A percentile compares a stretch with the other conserved stretches of the same genome.
Conservation (phyloP, 2,888 invertebrate genomes). For the Erebia epiphron region DNA sequence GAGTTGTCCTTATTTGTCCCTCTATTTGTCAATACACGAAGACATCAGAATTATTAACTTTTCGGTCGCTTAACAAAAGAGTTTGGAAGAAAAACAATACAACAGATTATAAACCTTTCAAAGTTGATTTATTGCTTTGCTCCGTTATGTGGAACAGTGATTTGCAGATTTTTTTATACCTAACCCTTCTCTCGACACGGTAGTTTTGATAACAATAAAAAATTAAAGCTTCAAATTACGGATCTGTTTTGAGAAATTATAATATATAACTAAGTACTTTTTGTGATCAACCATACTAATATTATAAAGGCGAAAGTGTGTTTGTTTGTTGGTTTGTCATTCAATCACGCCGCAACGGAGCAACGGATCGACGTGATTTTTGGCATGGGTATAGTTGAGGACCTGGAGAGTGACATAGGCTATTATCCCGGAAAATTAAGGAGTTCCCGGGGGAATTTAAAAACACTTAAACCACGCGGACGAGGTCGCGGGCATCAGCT, state of each 20-base stretch:
- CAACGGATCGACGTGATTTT: too few relatives aligned
- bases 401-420: too few relatives aligned
- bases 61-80: conserved; percentile 46
- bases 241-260: background rate
- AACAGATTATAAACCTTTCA: conserved; percentile 63
- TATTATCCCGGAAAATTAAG: too few relatives aligned
- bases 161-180: conserved; percentile 25
- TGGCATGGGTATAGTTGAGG: too few relatives aligned
- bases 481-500: too few relatives aligned
- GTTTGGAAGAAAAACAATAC: conserved; percentile 55
- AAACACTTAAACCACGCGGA: too few relatives aligned
- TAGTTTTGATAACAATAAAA: conserved; percentile 17
- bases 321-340: too few relatives aligned
- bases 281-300: background rate
- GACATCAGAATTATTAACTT: conserved; percentile 45
- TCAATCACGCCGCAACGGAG: too few relatives aligned
- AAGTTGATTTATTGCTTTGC: conserved; percentile 61
- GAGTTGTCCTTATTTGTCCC: conserved; percentile 49
- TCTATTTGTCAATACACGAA: conserved; percentile 59
- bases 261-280: too few relatives aligned
- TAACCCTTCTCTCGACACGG: conserved; percentile 4
- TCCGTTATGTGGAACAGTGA: conserved; percentile 16
- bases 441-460: too few relatives aligned
- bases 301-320: too few relatives aligned
- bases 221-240: background rate